Evolutionary conservation across 2,888 invertebrate species (phyloP).

Genomic region (Macrosiphum euphorbiae): DNA sequence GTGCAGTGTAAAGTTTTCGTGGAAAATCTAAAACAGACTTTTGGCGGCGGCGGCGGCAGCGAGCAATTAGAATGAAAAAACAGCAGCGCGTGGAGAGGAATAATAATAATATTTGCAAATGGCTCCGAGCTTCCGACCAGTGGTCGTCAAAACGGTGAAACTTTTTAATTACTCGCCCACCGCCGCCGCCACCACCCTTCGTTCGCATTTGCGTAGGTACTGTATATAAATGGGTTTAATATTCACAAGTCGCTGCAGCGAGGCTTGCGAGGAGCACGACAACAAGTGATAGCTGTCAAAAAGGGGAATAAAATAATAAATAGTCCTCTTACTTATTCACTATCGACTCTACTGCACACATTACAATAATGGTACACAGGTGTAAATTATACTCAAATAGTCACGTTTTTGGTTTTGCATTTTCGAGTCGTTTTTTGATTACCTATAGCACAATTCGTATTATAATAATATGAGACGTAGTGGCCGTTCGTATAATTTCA

Average conservation of each 20-base stretch:
- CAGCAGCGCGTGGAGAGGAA: background rate
- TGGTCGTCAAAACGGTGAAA: slow-evolving; percentile 22
- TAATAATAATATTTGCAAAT: slow-evolving; percentile 49
- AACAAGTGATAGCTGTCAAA: slow-evolving; percentile 30
- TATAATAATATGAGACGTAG: background rate
- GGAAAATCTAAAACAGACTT: slow-evolving; percentile 43
- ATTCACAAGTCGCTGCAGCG: slow-evolving; percentile 17
- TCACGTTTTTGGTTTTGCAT: background rate
- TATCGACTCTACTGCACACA: background rate
- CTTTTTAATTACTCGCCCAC: slow-evolving; percentile 52
- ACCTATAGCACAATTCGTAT: background rate
- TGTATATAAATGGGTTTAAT: slow-evolving; percentile 24
- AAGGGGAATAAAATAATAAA: background rate
- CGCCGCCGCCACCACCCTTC: background rate
- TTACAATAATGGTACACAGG: background rate
- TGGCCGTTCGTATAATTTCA: background rate
- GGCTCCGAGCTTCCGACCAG: background rate
- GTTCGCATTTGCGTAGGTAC: background rate
- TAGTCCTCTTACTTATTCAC: background rate
- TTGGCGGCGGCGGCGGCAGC: background rate
- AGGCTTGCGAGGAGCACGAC: background rate
- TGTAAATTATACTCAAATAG: background rate
- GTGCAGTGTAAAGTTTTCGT: background rate
- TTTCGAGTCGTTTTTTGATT: background rate
- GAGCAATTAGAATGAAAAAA: slow-evolving; percentile 34